A percentile compares a stretch with the other conserved stretches of the same genome.
These are phyloP conservation scores for Penaeus vannamei DNA, from an alignment of 1,140 invertebrate species.

Conservation along the genomic window DNA sequence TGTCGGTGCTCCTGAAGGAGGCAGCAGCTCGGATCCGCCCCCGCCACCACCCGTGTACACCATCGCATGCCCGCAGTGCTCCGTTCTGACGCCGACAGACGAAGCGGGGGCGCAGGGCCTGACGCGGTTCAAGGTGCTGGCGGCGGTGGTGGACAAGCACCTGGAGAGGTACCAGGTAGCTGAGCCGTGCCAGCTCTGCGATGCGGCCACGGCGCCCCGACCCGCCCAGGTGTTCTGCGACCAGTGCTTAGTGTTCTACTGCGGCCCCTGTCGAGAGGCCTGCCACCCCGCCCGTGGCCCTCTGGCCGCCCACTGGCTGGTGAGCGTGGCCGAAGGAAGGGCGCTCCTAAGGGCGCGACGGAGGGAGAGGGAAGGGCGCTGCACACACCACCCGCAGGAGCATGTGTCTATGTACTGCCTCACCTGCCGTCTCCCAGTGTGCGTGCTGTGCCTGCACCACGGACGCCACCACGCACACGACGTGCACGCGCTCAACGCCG, in stretches of 20 bases:
- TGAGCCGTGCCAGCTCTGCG: constrained; percentile 66
- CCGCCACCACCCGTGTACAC: constrained; percentile 64
- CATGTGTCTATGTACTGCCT: constrained; percentile 67
- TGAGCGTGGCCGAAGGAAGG: constrained; percentile 51
- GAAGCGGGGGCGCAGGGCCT: constrained; percentile 62
- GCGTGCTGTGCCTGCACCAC: constrained; percentile 62
- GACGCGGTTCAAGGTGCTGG: constrained; percentile 61
- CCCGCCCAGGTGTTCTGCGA: constrained; percentile 66
- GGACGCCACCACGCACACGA: constrained; percentile 51
- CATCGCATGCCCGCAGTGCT: constrained; percentile 62
- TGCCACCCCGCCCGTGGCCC: constrained; percentile 64
- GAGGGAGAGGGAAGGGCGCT: constrained; percentile 63
- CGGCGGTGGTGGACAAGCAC: constrained; percentile 66
- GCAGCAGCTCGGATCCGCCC: constrained; percentile 38
- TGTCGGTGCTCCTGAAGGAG: constrained; percentile 55
- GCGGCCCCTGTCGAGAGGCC: constrained; percentile 57
- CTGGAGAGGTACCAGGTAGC: constrained; percentile 63
- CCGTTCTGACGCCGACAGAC: constrained; percentile 52
- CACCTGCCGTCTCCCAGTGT: constrained; percentile 63
- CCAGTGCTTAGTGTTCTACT: constrained; percentile 67
- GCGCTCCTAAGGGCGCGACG: constrained; percentile 40
- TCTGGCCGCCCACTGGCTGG: constrained; percentile 53
- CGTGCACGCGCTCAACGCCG: constrained; percentile 65
- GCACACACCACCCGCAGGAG: constrained; percentile 62
- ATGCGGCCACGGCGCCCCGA: constrained; percentile 52